These are phyloP conservation scores for Alsophila aescularia DNA, from an alignment of 2,888 invertebrate genomes.

Conservation along the genomic window DNA sequence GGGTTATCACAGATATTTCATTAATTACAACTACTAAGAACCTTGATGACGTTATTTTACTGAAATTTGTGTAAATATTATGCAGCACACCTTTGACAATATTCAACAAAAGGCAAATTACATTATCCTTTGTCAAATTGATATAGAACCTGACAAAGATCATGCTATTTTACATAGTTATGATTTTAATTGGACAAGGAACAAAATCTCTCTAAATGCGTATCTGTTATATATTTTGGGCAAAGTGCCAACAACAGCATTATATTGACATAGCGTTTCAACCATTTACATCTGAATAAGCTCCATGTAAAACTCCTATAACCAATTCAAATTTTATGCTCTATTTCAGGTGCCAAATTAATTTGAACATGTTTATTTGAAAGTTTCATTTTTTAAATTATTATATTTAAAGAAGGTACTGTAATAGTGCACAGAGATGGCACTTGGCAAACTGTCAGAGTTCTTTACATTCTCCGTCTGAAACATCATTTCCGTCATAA, in stretches of 20 bases:
- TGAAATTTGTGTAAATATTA: too few species aligned
- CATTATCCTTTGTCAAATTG: too few species aligned
- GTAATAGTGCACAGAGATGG: constrained; percentile 8
- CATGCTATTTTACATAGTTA: too few species aligned
- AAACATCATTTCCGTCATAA: constrained; percentile 38
- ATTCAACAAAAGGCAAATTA: too few species aligned
- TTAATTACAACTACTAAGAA: background rate
- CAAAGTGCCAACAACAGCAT: background rate
- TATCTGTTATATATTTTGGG: background rate
- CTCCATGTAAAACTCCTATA: background rate
- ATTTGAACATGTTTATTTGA: background rate
- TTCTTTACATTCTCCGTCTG: constrained; percentile 36
- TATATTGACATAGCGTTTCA: background rate
- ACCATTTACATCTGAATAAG: constrained; percentile 1
- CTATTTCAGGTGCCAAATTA: background rate
- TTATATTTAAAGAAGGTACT: background rate
- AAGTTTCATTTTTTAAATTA: background rate
- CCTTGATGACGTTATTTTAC: too few species aligned
- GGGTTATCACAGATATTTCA: background rate
- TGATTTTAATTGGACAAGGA: too few species aligned
- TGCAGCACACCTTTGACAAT: too few species aligned
- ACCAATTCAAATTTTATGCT: background rate
- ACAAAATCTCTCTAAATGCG: too few species aligned
- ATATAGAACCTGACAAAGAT: too few species aligned
- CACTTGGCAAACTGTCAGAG: constrained; percentile 48